Evolutionary conservation across 2,888 invertebrate genomes (phyloP).

Genomic region (Hartigia nigra): DNA sequence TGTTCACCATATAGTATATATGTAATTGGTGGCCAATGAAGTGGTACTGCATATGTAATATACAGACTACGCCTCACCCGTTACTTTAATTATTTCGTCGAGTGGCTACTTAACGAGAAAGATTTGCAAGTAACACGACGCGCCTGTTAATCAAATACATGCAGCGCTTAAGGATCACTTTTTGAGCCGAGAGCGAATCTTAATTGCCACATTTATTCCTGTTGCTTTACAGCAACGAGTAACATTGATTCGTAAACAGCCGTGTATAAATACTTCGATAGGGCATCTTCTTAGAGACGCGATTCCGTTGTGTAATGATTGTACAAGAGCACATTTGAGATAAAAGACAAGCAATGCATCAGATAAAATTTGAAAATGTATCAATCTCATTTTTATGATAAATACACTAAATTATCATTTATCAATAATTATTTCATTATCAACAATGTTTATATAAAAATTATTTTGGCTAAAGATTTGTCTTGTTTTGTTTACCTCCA

Average conservation of each 20-base stretch:
- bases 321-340: background rate
- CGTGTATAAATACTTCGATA: slow-evolving; percentile 1
- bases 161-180: background rate
- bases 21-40: background rate
- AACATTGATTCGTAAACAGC: background rate
- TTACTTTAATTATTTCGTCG: slow-evolving; percentile 31
- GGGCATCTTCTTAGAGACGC: slow-evolving; percentile 29
- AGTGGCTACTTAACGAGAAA: slow-evolving; percentile 25
- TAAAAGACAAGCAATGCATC: background rate
- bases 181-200: slow-evolving; percentile 15
- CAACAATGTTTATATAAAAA: background rate
- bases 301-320: background rate
- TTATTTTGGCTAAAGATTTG: background rate
- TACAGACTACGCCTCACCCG: background rate
- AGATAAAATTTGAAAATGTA: background rate
- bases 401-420: too few species aligned
- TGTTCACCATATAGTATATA: background rate
- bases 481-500: background rate
- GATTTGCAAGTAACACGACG: slow-evolving; percentile 30
- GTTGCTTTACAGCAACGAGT: slow-evolving; percentile 12
- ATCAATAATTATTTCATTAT: too few species aligned
- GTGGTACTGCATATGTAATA: background rate
- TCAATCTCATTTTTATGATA: background rate
- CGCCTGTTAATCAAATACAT: slow-evolving; percentile 40
- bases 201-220: slow-evolving; percentile 37